A percentile compares a stretch with the other conserved stretches of the same genome.
Evolutionary conservation across 2,113 vertebrate species (phyloP).

Genomic region (Phrynosoma blainvillii): DNA sequence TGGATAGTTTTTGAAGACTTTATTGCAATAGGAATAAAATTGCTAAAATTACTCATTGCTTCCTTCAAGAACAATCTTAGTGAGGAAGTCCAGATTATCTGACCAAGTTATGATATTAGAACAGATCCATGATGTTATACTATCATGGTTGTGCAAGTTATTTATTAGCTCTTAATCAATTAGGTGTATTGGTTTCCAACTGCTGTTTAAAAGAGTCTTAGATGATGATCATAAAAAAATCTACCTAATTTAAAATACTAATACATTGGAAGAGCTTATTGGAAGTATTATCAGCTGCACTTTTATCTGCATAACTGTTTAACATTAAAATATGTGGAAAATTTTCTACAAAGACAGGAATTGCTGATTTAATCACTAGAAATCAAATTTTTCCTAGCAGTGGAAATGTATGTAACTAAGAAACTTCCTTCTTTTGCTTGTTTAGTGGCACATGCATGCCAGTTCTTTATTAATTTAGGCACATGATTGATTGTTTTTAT

Average conservation of each 20-base stretch:
- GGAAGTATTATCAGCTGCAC: neutral
- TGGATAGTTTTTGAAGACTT: too few relatives aligned
- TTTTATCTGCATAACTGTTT: neutral
- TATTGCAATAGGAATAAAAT: too few relatives aligned
- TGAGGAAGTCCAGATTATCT: too few relatives aligned
- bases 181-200: neutral
- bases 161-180: neutral
- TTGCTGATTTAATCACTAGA: neutral
- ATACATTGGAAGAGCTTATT: neutral
- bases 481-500: neutral
- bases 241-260: neutral
- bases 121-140: neutral
- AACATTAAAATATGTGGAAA: slow-evolving; percentile 3
- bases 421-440: neutral
- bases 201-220: neutral
- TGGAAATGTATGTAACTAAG: neutral
- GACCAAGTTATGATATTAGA: neutral
- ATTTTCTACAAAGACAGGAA: neutral
- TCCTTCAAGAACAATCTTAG: too few relatives aligned
- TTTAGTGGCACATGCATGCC: neutral
- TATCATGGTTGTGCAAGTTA: neutral
- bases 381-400: neutral
- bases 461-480: neutral
- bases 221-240: neutral
- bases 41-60: too few relatives aligned